Conservation (phyloP, 2,113 vertebrate genomes). For the Rhabdomys dilectus region DNA sequence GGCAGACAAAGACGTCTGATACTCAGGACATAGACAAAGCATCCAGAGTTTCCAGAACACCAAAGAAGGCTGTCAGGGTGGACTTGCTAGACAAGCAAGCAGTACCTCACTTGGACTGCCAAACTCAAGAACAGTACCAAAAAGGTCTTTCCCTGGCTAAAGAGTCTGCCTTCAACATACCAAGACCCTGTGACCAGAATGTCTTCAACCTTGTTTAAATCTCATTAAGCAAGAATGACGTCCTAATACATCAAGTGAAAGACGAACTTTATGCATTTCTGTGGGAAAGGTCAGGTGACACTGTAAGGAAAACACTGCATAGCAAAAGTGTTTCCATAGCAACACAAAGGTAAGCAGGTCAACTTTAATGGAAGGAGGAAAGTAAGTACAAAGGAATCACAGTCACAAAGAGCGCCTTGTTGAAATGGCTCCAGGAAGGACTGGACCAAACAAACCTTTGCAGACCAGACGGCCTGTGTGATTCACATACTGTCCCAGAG, state of each 20-base stretch:
- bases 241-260: background rate
- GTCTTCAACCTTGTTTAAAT: background rate
- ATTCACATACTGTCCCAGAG: background rate
- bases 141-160: background rate
- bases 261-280: background rate
- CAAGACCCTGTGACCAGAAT: background rate
- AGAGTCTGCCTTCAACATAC: background rate
- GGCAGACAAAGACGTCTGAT: background rate
- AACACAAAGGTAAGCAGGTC: background rate
- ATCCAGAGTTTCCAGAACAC: background rate
- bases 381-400: background rate
- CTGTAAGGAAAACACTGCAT: slow-evolving; percentile 5
- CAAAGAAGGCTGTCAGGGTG: background rate
- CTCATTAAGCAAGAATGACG: background rate
- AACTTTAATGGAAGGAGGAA: slow-evolving; percentile 36
- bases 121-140: background rate
- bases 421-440: background rate
- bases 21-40: background rate
- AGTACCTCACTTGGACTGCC: background rate
- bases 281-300: background rate
- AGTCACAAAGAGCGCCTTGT: background rate
- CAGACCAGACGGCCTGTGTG: background rate
- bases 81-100: background rate
- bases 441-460: background rate
- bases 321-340: background rate